phyloP scores from a whole-genome alignment of 1,140 invertebrate species.

The Archivesica marissinica region DNA sequence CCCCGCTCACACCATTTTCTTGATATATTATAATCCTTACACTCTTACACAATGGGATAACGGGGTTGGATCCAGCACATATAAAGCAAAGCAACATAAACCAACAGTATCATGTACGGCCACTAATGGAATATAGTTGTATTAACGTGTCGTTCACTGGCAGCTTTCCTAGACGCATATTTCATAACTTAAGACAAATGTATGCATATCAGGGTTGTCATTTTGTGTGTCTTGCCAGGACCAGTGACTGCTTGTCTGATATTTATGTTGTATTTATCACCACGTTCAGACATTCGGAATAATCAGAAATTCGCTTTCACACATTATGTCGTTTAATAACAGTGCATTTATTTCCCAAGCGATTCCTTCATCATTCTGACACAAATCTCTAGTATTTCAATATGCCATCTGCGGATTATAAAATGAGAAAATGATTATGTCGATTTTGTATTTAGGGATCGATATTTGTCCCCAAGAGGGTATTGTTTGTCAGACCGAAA shows the following conservation, averaged over 20 bases:
- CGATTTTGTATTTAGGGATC: slow-evolving; percentile 30
- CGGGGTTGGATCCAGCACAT: too few relatives aligned
- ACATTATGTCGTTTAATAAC: slow-evolving; percentile 30
- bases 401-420: slow-evolving; percentile 26
- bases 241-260: not conserved
- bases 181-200: too few relatives aligned
- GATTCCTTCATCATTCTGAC: not conserved
- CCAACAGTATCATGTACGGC: too few relatives aligned
- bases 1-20: too few relatives aligned
- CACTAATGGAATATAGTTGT: too few relatives aligned
- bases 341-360: slow-evolving; percentile 2
- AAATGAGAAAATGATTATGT: slow-evolving; percentile 31
- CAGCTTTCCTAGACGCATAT: too few relatives aligned
- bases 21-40: too few relatives aligned
- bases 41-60: too few relatives aligned
- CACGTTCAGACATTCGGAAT: not conserved
- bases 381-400: slow-evolving; percentile 18
- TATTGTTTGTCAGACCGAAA: slow-evolving; percentile 10
- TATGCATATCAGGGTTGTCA: too few relatives aligned
- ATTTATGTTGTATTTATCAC: slow-evolving; percentile 1
- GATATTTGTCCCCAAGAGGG: slow-evolving; percentile 9
- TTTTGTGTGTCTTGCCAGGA: not conserved
- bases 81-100: too few relatives aligned
- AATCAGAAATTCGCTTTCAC: slow-evolving; percentile 24
- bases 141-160: too few relatives aligned